Evolutionary conservation across 2,888 invertebrate species (phyloP), one percentile per base, ranked within the genome.

Genomic region (Synergus itoensis): DNA sequence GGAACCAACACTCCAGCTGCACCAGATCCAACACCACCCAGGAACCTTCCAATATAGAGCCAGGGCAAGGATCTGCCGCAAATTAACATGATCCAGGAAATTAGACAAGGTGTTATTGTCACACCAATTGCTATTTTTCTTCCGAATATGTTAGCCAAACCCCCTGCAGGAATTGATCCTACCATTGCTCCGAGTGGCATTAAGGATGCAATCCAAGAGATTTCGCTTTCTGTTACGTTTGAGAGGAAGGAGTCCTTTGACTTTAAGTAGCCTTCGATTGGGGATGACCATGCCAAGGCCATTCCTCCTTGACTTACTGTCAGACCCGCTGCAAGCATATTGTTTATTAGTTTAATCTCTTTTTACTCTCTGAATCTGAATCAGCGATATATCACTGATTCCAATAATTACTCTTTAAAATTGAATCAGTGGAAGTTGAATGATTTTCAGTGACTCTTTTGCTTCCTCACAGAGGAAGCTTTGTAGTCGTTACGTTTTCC

Each of bases 1-100:
- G 98, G 97, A 1, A 95, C 94, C 2, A 95, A 94, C 0, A 95
- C 95, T 92, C 95, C 95, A 40, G 95, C 93, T 87, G 95, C 95
- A 0, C 96, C 96, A 0, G 95, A 94, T 0, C 94, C 94, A 0
- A 95, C 87, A 62, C 96, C 96, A 91, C 93, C 94, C 78, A 93
- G 92, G 87, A 94, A 94, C 80, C 93, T 93, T 75, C 94, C 95
- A 18, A 92, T 93, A 91, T 93, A 94, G 80, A 94, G 92, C 80
- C 86, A 84, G 78, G 36, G 69, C 60, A 60, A 73, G 28, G 53
- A 60, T n/a, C 62, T 90, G 0, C 94, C 94, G 0, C 94, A 93
- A 1, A 94, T 94, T 65, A 96, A 93, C 16, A 96, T 91, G 43
- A 95, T 90, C 93, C 95, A 97, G 21, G 62, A 63, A 11, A 77